Conservation (phyloP, 2,797 vertebrate species). For the Channallabes apus region DNA sequence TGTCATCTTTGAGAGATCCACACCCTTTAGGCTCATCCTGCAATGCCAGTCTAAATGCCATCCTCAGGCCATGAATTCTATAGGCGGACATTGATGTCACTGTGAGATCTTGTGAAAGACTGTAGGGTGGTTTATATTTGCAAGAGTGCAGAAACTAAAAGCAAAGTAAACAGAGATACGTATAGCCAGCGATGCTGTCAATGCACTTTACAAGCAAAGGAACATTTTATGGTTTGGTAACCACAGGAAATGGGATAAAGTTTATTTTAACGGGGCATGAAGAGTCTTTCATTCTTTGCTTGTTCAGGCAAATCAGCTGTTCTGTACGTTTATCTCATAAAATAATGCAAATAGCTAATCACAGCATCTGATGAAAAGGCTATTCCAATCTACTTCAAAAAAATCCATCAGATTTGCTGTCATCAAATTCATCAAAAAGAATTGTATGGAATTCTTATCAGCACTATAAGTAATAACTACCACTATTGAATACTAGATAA, state of each 20-base stretch:
- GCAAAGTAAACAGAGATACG: constrained; percentile 6
- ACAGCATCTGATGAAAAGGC: neutral
- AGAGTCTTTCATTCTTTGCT: constrained; percentile 20
- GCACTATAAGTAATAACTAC: neutral
- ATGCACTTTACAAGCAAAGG: neutral
- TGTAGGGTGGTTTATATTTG: constrained; percentile 28
- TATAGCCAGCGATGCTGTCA: constrained; percentile 32
- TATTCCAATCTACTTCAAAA: neutral
- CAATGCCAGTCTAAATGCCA: constrained; percentile 45
- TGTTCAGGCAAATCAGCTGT: neutral
- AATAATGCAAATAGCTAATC: constrained; percentile 26
- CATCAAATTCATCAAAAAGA: neutral
- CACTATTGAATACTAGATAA: neutral
- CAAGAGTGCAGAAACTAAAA: constrained; percentile 14
- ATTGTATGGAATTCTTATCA: neutral
- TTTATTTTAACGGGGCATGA: neutral
- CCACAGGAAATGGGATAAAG: constrained; percentile 18
- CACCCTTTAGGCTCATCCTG: constrained; percentile 41
- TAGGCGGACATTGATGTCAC: constrained; percentile 42
- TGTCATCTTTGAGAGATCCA: constrained; percentile 24
- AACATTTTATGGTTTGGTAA: constrained; percentile 43
- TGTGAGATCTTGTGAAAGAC: constrained; percentile 41
- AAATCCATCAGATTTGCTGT: neutral
- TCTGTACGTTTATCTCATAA: constrained; percentile 17
- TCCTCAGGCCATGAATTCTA: constrained; percentile 54